Conservation (phyloP, 2,888 invertebrate species). For the Geotrupes spiniger region DNA sequence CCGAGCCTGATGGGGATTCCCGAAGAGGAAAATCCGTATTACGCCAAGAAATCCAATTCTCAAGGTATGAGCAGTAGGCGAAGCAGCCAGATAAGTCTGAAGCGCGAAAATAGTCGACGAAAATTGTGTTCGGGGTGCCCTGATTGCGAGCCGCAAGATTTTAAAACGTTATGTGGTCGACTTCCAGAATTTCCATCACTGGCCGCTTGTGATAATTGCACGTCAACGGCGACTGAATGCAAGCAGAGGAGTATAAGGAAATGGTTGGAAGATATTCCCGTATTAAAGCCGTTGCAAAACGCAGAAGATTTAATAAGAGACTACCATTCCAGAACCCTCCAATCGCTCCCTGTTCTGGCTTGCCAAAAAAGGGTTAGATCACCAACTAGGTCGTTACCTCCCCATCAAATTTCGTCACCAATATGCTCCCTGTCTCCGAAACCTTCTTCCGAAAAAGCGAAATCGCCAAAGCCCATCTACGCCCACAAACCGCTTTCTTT, state of each 20-base stretch:
- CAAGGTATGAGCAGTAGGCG: slow-evolving; percentile 52
- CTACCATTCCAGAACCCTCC: not conserved
- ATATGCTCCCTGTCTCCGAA: slow-evolving; percentile 35
- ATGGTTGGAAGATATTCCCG: slow-evolving; percentile 72
- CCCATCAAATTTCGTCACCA: slow-evolving; percentile 32
- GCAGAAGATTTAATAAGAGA: not conserved
- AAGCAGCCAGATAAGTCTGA: slow-evolving; percentile 58
- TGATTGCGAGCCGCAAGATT: slow-evolving; percentile 57
- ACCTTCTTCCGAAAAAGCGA: slow-evolving; percentile 31
- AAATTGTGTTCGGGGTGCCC: slow-evolving; percentile 63
- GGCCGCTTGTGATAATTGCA: slow-evolving; percentile 55
- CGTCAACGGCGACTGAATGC: slow-evolving; percentile 59
- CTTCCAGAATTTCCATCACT: slow-evolving; percentile 51
- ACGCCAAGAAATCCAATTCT: slow-evolving; percentile 49
- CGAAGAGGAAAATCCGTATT: slow-evolving; percentile 62
- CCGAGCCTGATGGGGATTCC: slow-evolving; percentile 78
- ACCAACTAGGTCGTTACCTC: slow-evolving; percentile 42
- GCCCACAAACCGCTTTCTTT: slow-evolving; percentile 10
- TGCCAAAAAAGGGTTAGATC: slow-evolving; percentile 36
- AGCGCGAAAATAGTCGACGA: slow-evolving; percentile 61
- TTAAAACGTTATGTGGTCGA: slow-evolving; percentile 42
- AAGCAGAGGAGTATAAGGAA: slow-evolving; percentile 72
- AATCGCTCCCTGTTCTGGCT: slow-evolving; percentile 6
- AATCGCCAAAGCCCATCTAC: slow-evolving; percentile 19
- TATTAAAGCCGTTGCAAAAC: slow-evolving; percentile 33